phyloP scores from a whole-genome alignment of 2,797 vertebrate genomes.

The Brachyrhaphis roseni region DNA sequence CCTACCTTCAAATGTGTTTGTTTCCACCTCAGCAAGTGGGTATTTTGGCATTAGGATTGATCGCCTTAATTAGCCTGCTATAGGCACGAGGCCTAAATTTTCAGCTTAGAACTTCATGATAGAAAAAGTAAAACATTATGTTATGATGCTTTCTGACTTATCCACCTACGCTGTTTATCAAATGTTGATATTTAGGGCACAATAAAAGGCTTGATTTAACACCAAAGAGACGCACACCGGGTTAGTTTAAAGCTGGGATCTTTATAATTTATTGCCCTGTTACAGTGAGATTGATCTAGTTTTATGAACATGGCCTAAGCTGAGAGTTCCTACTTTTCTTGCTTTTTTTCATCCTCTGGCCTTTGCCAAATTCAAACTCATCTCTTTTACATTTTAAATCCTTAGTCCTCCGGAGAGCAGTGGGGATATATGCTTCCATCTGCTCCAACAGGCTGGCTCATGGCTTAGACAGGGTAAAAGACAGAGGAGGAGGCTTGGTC shows the following conservation, averaged over 20 bases:
- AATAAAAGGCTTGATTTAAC: conserved; percentile 29
- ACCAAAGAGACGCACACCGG: neutral
- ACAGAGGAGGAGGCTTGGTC: conserved; percentile 48
- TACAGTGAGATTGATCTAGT: conserved; percentile 20
- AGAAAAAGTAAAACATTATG: neutral
- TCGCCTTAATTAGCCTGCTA: neutral
- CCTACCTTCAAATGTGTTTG: neutral
- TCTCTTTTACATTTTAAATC: conserved; percentile 82
- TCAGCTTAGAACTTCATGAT: neutral
- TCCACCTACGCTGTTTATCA: neutral
- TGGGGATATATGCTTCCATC: conserved; percentile 81
- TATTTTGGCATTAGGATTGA: neutral
- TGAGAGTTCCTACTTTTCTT: conserved; percentile 38
- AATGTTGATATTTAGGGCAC: neutral
- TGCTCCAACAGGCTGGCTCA: conserved; percentile 75
- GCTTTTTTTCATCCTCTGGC: conserved; percentile 55
- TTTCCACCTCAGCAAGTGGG: neutral
- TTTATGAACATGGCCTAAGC: conserved; percentile 45
- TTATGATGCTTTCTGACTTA: neutral
- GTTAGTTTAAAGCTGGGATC: conserved; percentile 6
- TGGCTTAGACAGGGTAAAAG: conserved; percentile 65
- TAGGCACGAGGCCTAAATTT: neutral
- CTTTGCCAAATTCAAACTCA: conserved; percentile 53
- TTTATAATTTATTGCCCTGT: conserved; percentile 22
- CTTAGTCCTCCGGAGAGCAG: conserved; percentile 66